Conservation (phyloP, 2,113 vertebrate genomes). For the Melanostigma gelatinosum region DNA sequence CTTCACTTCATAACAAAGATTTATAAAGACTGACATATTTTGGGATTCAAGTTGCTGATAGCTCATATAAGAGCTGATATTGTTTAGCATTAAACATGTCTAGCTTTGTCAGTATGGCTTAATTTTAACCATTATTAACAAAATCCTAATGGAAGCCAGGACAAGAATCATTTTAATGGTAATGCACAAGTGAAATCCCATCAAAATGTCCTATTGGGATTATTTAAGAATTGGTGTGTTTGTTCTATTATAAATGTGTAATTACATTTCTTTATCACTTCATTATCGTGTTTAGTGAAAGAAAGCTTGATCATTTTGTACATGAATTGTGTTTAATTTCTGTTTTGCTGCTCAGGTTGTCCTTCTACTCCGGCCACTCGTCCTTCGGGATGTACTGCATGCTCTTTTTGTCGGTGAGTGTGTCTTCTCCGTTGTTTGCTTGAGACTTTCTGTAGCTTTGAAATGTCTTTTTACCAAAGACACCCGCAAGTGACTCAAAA, state of each 20-base stretch:
- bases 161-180: not conserved
- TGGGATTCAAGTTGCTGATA: not conserved
- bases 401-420: slow-evolving; percentile 94
- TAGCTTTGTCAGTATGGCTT: too few species aligned
- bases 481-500: slow-evolving; percentile 34
- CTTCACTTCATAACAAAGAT: not conserved
- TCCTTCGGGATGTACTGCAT: slow-evolving; percentile 99
- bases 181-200: not conserved
- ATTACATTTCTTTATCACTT: not conserved
- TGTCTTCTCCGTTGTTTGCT: rapidly evolving
- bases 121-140: not conserved
- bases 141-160: not conserved
- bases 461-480: slow-evolving; percentile 47
- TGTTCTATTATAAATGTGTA: not conserved
- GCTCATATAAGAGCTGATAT: too few species aligned
- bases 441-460: slow-evolving; percentile 5
- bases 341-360: slow-evolving; percentile 82
- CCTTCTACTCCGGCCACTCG: slow-evolving; percentile 97
- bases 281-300: not conserved
- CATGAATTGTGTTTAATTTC: not conserved
- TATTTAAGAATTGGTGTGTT: not conserved
- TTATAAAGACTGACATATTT: not conserved
- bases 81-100: not conserved
- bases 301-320: not conserved
- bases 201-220: not conserved